These are phyloP conservation scores for Hymenopus coronatus DNA, from an alignment of 2,888 invertebrate species.

Conservation along the genomic window DNA sequence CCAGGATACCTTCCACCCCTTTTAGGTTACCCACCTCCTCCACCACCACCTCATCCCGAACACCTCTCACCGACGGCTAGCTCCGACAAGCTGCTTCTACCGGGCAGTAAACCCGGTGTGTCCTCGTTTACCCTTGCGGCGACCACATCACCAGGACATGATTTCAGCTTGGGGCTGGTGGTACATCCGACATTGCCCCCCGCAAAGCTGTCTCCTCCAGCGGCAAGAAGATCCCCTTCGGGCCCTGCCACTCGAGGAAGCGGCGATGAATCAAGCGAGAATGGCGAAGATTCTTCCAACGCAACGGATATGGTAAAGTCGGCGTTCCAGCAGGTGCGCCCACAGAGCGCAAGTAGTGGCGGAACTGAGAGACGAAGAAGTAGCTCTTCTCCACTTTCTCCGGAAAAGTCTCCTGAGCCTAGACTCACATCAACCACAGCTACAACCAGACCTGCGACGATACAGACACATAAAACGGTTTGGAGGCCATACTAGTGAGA, in stretches of 20 bases:
- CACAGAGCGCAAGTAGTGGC: conserved; percentile 11
- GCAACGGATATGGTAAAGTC: conserved; percentile 70
- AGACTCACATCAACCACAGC: conserved; percentile 13
- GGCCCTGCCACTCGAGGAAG: conserved; percentile 50
- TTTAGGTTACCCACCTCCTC: conserved; percentile 16
- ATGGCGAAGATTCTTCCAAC: conserved; percentile 64
- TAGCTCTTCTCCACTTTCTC: not conserved
- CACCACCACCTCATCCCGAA: conserved; percentile 10
- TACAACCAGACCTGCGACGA: conserved; percentile 40
- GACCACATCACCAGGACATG: not conserved
- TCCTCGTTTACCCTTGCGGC: not conserved
- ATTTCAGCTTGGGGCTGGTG: conserved; percentile 8
- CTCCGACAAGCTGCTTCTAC: conserved; percentile 14
- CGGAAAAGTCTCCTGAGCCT: conserved; percentile 15
- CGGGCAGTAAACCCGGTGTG: not conserved
- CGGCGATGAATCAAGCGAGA: conserved; percentile 59
- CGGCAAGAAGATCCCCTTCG: conserved; percentile 57
- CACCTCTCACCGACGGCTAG: not conserved
- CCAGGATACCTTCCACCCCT: conserved; percentile 24
- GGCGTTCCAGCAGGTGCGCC: conserved; percentile 64
- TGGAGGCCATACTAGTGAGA: conserved; percentile 68
- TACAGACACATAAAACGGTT: conserved; percentile 63
- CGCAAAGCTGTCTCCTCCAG: conserved; percentile 41
- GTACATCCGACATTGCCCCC: not conserved
- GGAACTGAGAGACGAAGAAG: not conserved